Percentiles rank a stretch among this genome's conserved stretches.
Evolutionary conservation across 1,140 invertebrate species (phyloP).

Genomic region (Zaprionus africanus): DNA sequence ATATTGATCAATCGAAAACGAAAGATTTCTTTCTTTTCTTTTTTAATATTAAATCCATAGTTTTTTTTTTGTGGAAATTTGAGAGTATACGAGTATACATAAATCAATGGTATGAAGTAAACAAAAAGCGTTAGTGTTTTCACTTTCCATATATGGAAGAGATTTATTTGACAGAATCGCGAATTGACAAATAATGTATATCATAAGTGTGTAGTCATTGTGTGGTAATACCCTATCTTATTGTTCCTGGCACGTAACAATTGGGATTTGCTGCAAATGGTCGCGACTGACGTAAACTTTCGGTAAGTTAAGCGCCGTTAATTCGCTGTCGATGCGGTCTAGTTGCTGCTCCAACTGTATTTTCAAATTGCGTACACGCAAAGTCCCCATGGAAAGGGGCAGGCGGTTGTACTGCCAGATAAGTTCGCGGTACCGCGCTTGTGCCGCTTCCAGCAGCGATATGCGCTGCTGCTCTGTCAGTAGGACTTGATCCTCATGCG

Average conservation of each 20-base stretch:
- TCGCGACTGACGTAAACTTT: conserved; percentile 42
- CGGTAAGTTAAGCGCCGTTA: conserved; percentile 35
- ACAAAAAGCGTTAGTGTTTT: too few relatives aligned
- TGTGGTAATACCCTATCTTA: conserved; percentile 3
- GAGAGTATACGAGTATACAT: too few relatives aligned
- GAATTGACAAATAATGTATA: too few relatives aligned
- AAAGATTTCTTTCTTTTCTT: too few relatives aligned
- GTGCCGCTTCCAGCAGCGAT: conserved; percentile 29
- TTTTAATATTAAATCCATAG: too few relatives aligned
- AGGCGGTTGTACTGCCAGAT: conserved; percentile 61
- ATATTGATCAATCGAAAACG: too few relatives aligned
- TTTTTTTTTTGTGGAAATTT: too few relatives aligned
- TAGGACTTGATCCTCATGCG: conserved; percentile 10
- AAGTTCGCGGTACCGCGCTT: conserved; percentile 37
- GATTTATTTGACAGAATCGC: too few relatives aligned
- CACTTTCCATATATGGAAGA: too few relatives aligned
- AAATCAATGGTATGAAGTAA: too few relatives aligned
- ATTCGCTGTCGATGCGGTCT: conserved; percentile 55
- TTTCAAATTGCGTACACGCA: conserved; percentile 67
- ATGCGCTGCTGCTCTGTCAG: conserved; percentile 41
- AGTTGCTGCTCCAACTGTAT: conserved; percentile 52
- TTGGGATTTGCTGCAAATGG: conserved; percentile 34
- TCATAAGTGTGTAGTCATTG: neutral
- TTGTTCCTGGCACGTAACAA: conserved; percentile 25
- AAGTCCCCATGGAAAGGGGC: conserved; percentile 58